These are phyloP conservation scores for Caenorhabditis japonica DNA, from an alignment of 2,888 invertebrate genomes.

Conservation along the genomic window DNA sequence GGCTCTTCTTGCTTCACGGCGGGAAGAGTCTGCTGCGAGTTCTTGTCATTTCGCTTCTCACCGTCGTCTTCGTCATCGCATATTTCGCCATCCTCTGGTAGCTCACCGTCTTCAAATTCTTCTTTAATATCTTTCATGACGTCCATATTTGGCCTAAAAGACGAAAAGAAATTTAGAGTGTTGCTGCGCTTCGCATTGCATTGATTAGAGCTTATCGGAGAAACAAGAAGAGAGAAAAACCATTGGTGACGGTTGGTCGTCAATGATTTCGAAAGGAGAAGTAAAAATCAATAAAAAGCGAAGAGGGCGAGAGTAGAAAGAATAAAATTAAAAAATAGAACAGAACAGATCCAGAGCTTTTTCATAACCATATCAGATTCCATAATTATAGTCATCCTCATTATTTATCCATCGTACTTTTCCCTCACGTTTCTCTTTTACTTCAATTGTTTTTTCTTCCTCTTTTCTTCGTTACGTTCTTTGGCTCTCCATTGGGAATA, in stretches of 20 bases:
- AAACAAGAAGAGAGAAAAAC: too few relatives aligned
- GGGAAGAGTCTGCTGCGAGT: not conserved
- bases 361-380: not conserved
- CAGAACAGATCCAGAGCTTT: not conserved
- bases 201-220: too few relatives aligned
- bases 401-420: not conserved
- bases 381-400: not conserved
- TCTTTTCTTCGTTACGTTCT: not conserved
- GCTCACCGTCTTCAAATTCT: conserved; percentile 73
- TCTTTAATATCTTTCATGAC: conserved; percentile 47
- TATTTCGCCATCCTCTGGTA: conserved; percentile 76
- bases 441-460: not conserved
- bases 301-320: not conserved
- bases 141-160: conserved; percentile 45
- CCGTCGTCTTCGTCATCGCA: conserved; percentile 72
- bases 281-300: not conserved
- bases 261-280: not conserved
- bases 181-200: too few relatives aligned
- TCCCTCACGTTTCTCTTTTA: too few relatives aligned
- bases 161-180: too few relatives aligned
- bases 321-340: not conserved
- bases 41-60: conserved; percentile 4
- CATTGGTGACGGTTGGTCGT: too few relatives aligned
- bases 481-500: too few relatives aligned
- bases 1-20: not conserved